A percentile compares a stretch with the other conserved stretches of the same genome.
These are phyloP conservation scores for Apotomis betuletana DNA, from an alignment of 2,888 invertebrate species.

Conservation along the genomic window DNA sequence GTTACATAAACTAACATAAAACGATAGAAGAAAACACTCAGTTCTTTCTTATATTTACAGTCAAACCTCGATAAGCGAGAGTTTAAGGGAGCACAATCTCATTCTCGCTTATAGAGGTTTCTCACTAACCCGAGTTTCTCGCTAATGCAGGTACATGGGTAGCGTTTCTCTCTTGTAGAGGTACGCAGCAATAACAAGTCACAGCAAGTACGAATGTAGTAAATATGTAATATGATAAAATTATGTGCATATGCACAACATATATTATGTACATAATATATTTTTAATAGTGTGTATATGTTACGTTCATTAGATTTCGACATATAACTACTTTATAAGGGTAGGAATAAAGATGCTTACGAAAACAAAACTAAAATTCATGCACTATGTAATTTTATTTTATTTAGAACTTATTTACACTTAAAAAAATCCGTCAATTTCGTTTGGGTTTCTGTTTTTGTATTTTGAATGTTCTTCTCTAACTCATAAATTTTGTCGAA, in stretches of 20 bases:
- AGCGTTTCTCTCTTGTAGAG: constrained; percentile 29
- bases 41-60: too few relatives aligned
- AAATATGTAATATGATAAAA: too few relatives aligned
- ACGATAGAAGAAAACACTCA: not conserved
- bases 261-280: too few relatives aligned
- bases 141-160: constrained; percentile 44
- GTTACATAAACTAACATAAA: too few relatives aligned
- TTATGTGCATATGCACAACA: too few relatives aligned
- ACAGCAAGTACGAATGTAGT: constrained; percentile 6
- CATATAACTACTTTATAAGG: too few relatives aligned
- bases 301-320: too few relatives aligned
- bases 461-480: constrained; percentile 45
- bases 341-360: constrained; percentile 13
- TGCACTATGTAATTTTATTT: constrained; percentile 43
- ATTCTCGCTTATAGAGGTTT: too few relatives aligned
- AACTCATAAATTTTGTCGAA: too few relatives aligned
- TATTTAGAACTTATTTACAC: constrained; percentile 40
- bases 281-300: too few relatives aligned
- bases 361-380: constrained; percentile 42
- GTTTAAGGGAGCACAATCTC: too few relatives aligned
- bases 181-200: constrained; percentile 41
- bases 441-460: constrained; percentile 46
- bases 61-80: too few relatives aligned
- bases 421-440: constrained; percentile 46
- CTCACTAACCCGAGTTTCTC: constrained; percentile 16